Evolutionary conservation across 2,113 vertebrate species (phyloP).

Genomic region (Mobula birostris): DNA sequence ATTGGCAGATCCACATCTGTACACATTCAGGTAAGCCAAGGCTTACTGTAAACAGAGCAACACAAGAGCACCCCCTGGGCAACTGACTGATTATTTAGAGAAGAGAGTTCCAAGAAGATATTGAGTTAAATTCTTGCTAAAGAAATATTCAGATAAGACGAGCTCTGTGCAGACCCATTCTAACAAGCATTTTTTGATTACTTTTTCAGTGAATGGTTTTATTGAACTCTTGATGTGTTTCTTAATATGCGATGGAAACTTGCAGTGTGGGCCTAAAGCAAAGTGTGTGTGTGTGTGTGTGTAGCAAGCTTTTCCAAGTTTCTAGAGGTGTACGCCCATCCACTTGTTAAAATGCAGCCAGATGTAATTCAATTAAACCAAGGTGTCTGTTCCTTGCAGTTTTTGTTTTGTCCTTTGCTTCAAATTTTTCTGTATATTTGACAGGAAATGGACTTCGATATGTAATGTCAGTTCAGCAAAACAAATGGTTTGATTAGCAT

Average conservation of each 20-base stretch:
- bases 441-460: background rate
- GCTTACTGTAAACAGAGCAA: conserved; percentile 55
- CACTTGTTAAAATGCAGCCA: background rate
- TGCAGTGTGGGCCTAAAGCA: conserved; percentile 1
- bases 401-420: background rate
- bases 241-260: background rate
- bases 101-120: conserved; percentile 52
- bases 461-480: background rate
- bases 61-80: conserved; percentile 42
- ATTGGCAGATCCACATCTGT: conserved; percentile 56
- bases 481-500: background rate
- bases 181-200: conserved; percentile 22
- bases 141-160: conserved; percentile 44
- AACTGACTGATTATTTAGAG: conserved; percentile 53
- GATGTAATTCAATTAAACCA: background rate
- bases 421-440: background rate
- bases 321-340: background rate
- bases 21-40: conserved; percentile 51
- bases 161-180: conserved; percentile 40
- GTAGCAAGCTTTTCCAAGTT: background rate
- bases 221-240: conserved; percentile 9
- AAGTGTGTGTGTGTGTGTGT: background rate
- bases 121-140: conserved; percentile 42
- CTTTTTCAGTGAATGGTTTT: conserved; percentile 28
- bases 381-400: background rate